phyloP scores from a whole-genome alignment of 1,140 invertebrate genomes.

The Leguminivora glycinivorella region DNA sequence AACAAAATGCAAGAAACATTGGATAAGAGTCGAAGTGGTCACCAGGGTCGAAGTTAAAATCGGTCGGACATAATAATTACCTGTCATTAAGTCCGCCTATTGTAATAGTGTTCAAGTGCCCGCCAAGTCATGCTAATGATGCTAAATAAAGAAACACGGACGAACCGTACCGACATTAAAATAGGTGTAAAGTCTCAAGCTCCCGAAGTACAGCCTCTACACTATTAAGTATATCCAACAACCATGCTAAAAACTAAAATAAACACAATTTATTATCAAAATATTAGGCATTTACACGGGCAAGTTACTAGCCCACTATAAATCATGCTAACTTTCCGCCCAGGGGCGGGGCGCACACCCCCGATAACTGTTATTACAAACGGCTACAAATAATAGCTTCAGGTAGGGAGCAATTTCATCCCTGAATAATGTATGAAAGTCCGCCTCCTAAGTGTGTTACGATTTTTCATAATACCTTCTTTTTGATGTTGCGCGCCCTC shows the following conservation, averaged over 20 bases:
- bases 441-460: slow-evolving; percentile 71
- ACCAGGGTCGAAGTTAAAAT: too few species aligned
- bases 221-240: not conserved
- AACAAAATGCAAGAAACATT: too few species aligned
- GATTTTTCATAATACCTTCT: slow-evolving; percentile 74
- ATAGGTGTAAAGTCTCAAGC: not conserved
- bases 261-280: slow-evolving; percentile 22
- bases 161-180: too few species aligned
- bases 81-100: too few species aligned
- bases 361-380: slow-evolving; percentile 48
- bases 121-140: too few species aligned
- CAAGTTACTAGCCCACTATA: slow-evolving; percentile 23
- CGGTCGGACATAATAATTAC: too few species aligned
- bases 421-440: slow-evolving; percentile 71
- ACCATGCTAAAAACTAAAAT: not conserved
- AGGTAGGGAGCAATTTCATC: slow-evolving; percentile 58
- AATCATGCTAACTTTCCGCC: slow-evolving; percentile 23
- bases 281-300: slow-evolving; percentile 16
- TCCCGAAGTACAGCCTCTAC: not conserved
- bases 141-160: too few species aligned
- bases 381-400: slow-evolving; percentile 48
- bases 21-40: too few species aligned
- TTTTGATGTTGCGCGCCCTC: slow-evolving; percentile 59
- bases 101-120: too few species aligned
- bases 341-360: slow-evolving; percentile 39